Percentiles rank a stretch among this genome's conserved stretches.
phyloP scores from a whole-genome alignment of 2,888 invertebrate genomes.

The Hemicrepidius hirtus region DNA sequence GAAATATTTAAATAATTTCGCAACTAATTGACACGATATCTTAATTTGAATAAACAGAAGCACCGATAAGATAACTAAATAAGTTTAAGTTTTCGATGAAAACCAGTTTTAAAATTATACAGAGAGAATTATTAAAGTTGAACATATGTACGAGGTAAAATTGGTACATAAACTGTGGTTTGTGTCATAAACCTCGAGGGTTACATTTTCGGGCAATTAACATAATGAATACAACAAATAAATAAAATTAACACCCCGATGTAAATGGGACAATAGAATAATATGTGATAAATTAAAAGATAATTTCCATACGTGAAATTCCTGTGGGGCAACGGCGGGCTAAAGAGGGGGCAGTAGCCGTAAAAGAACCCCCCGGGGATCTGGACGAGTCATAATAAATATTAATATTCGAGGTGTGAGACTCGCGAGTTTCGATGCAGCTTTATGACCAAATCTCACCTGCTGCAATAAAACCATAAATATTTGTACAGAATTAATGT shows the following conservation, averaged over 20 bases:
- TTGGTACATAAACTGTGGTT: conserved; percentile 40
- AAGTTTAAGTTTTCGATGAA: neutral
- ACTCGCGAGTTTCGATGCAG: conserved; percentile 62
- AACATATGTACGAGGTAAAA: conserved; percentile 10
- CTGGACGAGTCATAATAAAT: conserved; percentile 71
- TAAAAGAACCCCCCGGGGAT: conserved; percentile 69
- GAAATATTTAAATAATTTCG: neutral
- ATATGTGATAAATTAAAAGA: conserved; percentile 71
- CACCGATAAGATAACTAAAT: neutral
- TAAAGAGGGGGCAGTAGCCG: conserved; percentile 69
- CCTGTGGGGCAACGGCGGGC: conserved; percentile 63
- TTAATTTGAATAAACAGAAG: conserved; percentile 7
- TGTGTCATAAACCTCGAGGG: conserved; percentile 45
- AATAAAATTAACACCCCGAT: conserved; percentile 71
- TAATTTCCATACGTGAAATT: conserved; percentile 71
- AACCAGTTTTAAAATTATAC: conserved; percentile 24
- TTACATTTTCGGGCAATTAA: conserved; percentile 54
- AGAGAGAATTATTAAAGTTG: conserved; percentile 2
- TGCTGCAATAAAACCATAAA: conserved; percentile 72
- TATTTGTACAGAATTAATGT: conserved; percentile 71
- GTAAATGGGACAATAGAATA: conserved; percentile 70
- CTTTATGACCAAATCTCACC: conserved; percentile 66
- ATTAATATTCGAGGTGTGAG: conserved; percentile 71
- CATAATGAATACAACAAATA: conserved; percentile 68
- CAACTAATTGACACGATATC: neutral